These are phyloP conservation scores for Abramis brama DNA, from an alignment of 2,113 vertebrate species.

Conservation along the genomic window DNA sequence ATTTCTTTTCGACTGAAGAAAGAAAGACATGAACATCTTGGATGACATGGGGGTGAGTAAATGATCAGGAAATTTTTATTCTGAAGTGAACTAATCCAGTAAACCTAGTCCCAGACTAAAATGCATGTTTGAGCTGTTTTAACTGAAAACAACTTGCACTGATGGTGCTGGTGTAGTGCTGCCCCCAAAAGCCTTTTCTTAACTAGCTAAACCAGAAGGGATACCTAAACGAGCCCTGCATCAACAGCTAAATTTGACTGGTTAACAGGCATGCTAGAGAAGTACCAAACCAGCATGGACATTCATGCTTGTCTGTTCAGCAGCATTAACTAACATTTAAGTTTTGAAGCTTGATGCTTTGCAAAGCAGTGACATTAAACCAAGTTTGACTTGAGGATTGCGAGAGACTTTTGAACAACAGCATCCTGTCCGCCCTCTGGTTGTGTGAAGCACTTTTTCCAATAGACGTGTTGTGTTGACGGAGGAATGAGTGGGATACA, in stretches of 20 bases:
- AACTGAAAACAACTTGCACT: too few relatives aligned
- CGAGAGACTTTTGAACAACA: constrained; percentile 1
- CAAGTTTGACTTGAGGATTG: background rate
- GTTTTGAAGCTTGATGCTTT: background rate
- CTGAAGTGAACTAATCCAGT: too few relatives aligned
- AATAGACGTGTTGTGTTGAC: background rate
- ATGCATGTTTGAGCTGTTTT: too few relatives aligned
- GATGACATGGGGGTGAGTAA: too few relatives aligned
- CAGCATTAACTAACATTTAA: background rate
- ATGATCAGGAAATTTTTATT: too few relatives aligned
- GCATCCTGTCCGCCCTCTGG: constrained; percentile 1
- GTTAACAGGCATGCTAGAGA: background rate
- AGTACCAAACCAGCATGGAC: background rate
- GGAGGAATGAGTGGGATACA: background rate
- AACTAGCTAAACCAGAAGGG: background rate
- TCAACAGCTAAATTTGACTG: background rate
- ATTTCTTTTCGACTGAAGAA: too few relatives aligned
- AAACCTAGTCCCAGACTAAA: too few relatives aligned
- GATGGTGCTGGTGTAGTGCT: background rate
- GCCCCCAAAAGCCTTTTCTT: background rate
- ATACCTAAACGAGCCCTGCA: background rate
- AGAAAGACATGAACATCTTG: too few relatives aligned
- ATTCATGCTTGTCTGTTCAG: background rate
- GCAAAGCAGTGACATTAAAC: background rate
- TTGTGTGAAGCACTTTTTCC: background rate